Evolutionary conservation across 2,113 vertebrate species (phyloP).

Genomic region (Protobothrops mucrosquamatus): DNA sequence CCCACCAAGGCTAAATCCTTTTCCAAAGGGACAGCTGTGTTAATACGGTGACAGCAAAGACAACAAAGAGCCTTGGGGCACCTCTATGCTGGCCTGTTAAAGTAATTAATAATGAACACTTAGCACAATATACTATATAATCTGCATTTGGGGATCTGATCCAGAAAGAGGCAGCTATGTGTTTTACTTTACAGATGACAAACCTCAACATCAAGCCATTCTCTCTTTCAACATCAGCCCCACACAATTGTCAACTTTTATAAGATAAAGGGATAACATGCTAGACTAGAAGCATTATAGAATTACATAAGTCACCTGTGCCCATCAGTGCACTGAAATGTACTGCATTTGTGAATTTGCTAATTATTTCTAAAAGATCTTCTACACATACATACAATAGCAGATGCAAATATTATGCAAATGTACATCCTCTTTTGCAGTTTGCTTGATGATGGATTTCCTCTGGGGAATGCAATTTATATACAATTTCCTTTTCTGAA

Average conservation of each 20-base stretch:
- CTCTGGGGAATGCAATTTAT: background rate
- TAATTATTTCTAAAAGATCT: background rate
- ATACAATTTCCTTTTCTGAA: slow-evolving; percentile 12
- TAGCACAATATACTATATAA: slow-evolving; percentile 17
- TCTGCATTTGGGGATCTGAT: slow-evolving; percentile 26
- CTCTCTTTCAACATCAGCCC: background rate
- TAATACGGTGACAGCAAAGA: background rate
- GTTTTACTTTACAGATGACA: background rate
- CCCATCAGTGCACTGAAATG: background rate
- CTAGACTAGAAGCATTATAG: background rate
- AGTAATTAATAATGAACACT: slow-evolving; percentile 33
- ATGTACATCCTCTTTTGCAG: background rate
- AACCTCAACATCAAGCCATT: background rate
- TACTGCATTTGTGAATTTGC: background rate
- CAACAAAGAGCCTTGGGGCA: background rate
- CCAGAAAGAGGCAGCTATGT: slow-evolving; percentile 1
- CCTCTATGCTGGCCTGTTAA: slow-evolving; percentile 12
- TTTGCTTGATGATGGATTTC: background rate
- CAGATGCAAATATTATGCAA: background rate
- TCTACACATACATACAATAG: background rate
- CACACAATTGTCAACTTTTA: background rate
- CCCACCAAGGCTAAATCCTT: slow-evolving; percentile 31
- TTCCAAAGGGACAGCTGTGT: background rate
- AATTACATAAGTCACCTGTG: background rate
- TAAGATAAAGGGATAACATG: background rate